phyloP scores from a whole-genome alignment of 1,140 invertebrate species.

The Pogonognathellus flavescens region DNA sequence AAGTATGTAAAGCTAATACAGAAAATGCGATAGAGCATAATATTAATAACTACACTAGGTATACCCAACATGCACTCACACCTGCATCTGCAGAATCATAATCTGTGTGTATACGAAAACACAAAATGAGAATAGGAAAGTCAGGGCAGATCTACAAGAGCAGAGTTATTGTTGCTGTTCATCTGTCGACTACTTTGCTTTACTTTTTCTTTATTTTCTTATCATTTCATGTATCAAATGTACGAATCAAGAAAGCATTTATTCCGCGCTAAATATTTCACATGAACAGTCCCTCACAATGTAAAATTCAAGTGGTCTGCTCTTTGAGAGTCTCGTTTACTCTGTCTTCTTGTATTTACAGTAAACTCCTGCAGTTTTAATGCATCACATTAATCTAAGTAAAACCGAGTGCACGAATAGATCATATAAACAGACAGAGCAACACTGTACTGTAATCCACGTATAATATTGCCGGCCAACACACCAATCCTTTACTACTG shows the following conservation, averaged over 20 bases:
- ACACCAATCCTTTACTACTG: not conserved
- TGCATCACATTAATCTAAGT: not conserved
- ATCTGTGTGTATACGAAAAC: constrained; percentile 17
- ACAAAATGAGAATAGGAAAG: constrained; percentile 41
- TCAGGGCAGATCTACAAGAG: constrained; percentile 17
- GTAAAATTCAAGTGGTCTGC: not conserved
- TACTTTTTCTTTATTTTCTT: constrained; percentile 49
- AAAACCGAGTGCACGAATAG: not conserved
- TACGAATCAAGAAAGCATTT: constrained; percentile 40
- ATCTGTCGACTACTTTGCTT: constrained; percentile 23
- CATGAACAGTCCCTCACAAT: constrained; percentile 9
- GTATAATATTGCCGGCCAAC: not conserved
- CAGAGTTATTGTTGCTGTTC: constrained; percentile 36
- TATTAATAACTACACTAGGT: too few relatives aligned
- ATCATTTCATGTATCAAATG: constrained; percentile 40
- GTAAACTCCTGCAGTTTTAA: not conserved
- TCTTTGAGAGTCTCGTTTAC: not conserved
- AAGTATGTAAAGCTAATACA: not conserved
- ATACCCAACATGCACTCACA: not conserved
- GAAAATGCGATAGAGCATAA: constrained; percentile 35
- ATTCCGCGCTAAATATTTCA: constrained; percentile 50
- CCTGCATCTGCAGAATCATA: not conserved
- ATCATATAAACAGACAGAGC: not conserved
- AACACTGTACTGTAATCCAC: not conserved
- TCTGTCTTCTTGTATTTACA: not conserved